phyloP scores from a whole-genome alignment of 2,797 vertebrate species.

The Silurus lanzhouensis region DNA sequence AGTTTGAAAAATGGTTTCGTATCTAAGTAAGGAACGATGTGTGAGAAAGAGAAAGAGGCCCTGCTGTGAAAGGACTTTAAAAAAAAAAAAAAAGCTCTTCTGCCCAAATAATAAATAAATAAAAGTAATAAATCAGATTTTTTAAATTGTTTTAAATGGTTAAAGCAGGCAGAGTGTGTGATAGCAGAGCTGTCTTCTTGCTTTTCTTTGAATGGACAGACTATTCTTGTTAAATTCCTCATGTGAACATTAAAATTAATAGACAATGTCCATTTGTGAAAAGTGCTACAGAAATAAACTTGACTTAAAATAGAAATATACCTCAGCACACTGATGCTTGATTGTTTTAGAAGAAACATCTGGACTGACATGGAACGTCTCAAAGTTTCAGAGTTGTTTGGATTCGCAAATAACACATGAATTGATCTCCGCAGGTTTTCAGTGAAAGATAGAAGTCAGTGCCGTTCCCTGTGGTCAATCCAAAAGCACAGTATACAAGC shows the following conservation, averaged over 20 bases:
- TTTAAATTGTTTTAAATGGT: not conserved
- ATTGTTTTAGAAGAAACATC: not conserved
- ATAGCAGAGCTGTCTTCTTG: not conserved
- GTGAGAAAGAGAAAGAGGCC: not conserved
- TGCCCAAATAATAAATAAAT: too few relatives aligned
- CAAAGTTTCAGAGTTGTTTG: not conserved
- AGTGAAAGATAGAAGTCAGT: constrained; percentile 45
- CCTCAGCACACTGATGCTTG: not conserved
- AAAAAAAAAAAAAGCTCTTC: too few relatives aligned
- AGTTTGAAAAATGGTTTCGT: not conserved
- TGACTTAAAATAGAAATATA: not conserved
- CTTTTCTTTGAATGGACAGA: not conserved
- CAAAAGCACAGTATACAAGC: constrained; percentile 45
- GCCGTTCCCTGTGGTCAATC: constrained; percentile 55
- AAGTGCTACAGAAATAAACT: too few relatives aligned
- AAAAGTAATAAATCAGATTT: too few relatives aligned
- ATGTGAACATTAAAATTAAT: not conserved
- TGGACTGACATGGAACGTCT: not conserved
- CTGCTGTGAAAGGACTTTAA: not conserved
- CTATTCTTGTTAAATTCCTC: not conserved
- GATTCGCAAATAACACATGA: not conserved
- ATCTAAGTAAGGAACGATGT: not conserved
- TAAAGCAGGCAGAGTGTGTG: not conserved
- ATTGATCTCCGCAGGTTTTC: constrained; percentile 58
- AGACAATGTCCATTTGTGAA: too few relatives aligned